Evolutionary conservation across 2,113 vertebrate genomes (phyloP).

Genomic region (Pelusios castaneus): DNA sequence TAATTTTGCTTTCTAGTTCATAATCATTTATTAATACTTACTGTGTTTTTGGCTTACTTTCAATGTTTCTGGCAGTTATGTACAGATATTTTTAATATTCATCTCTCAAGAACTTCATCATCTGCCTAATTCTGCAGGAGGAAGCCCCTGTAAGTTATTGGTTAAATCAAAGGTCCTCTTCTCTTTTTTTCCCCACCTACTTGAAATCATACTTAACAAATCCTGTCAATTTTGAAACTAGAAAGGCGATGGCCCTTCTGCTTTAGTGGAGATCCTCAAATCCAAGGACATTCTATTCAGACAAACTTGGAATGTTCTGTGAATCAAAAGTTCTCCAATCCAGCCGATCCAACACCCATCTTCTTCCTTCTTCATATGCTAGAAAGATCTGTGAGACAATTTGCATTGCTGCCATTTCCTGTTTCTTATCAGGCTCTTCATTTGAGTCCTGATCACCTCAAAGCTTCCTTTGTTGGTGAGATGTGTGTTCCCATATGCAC

Average conservation of each 20-base stretch:
- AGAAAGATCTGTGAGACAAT: neutral
- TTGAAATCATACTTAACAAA: neutral
- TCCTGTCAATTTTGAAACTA: neutral
- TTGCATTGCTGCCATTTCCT: slow-evolving; percentile 36
- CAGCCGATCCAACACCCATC: slow-evolving; percentile 25
- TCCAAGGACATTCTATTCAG: neutral
- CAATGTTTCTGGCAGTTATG: neutral
- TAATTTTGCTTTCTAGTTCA: neutral
- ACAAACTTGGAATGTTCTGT: neutral
- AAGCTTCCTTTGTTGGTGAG: slow-evolving; percentile 60
- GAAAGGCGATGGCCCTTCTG: neutral
- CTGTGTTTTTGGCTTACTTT: neutral
- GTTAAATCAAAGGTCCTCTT: neutral
- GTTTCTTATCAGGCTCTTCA: slow-evolving; percentile 41
- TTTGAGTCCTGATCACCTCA: slow-evolving; percentile 51
- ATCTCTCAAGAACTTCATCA: neutral
- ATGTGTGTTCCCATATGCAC: slow-evolving; percentile 56
- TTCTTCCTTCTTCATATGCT: slow-evolving; percentile 35
- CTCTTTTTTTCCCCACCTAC: neutral
- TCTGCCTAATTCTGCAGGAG: neutral
- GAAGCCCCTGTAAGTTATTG: neutral
- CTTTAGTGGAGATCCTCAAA: neutral
- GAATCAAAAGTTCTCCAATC: slow-evolving; percentile 4
- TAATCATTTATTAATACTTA: neutral
- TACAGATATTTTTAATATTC: neutral